Conservation (phyloP, 2,113 vertebrate genomes). For the Eurypyga helias region DNA sequence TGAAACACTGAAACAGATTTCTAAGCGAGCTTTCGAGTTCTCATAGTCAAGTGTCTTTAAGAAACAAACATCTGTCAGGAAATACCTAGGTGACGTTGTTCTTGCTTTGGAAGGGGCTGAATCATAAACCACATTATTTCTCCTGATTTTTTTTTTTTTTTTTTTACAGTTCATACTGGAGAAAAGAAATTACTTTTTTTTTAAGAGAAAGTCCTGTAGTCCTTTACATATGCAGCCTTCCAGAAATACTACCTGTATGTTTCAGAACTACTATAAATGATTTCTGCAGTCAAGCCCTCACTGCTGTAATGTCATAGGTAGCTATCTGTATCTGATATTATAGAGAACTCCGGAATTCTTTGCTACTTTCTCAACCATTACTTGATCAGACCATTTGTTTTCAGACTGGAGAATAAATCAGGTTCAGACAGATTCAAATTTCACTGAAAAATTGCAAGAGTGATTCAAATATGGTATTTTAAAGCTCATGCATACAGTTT, state of each 20-base stretch:
- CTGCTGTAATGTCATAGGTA: neutral
- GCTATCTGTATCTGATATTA: constrained; percentile 11
- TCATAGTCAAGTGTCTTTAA: neutral
- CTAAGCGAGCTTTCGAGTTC: neutral
- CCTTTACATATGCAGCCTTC: neutral
- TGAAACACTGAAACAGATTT: neutral
- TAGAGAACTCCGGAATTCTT: neutral
- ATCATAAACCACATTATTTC: neutral
- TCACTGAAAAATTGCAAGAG: constrained; percentile 9
- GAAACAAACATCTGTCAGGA: neutral
- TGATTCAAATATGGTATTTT: constrained; percentile 14
- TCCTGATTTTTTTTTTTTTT: neutral
- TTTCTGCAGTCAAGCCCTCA: neutral
- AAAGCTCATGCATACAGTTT: neutral
- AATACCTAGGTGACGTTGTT: neutral
- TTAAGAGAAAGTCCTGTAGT: neutral
- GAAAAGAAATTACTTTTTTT: neutral
- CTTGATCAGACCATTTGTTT: constrained; percentile 37
- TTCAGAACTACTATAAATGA: neutral
- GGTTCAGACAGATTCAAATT: constrained; percentile 20
- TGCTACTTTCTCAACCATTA: neutral
- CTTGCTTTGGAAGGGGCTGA: neutral
- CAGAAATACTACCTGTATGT: neutral
- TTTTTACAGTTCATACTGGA: neutral
- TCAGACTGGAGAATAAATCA: constrained; percentile 39